phyloP scores from a whole-genome alignment of 2,113 vertebrate genomes.

The Stictonetta naevosa region DNA sequence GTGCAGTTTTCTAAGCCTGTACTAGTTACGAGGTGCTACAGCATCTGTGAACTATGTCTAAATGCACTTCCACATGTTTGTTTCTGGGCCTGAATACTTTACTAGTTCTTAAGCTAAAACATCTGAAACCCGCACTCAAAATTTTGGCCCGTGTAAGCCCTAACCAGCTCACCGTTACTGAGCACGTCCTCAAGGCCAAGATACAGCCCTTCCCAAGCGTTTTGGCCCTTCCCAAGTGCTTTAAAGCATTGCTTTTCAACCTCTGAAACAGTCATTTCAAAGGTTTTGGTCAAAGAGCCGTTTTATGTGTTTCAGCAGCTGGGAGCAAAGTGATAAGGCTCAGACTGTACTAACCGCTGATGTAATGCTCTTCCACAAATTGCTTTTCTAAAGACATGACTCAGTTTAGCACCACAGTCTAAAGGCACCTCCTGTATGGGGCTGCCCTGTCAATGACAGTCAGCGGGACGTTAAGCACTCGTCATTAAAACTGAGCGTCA shows the following conservation, averaged over 20 bases:
- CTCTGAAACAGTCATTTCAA: background rate
- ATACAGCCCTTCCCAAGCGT: background rate
- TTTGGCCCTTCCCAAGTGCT: background rate
- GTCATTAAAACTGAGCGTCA: background rate
- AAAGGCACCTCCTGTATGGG: background rate
- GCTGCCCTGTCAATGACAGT: background rate
- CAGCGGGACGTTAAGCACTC: background rate
- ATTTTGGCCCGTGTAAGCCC: background rate
- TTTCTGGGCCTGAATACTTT: background rate
- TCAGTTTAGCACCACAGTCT: background rate
- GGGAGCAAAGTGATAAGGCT: background rate
- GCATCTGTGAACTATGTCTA: background rate
- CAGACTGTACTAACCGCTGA: background rate
- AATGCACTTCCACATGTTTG: fast-evolving
- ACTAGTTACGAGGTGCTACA: background rate
- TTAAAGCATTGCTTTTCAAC: background rate
- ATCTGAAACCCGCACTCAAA: background rate
- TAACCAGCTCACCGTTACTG: background rate
- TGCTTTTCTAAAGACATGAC: background rate
- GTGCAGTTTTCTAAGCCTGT: background rate
- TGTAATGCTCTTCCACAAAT: background rate
- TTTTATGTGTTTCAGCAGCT: background rate
- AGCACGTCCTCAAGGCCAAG: background rate
- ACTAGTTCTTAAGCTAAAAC: background rate
- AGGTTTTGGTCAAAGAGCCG: background rate